These are phyloP conservation scores for Arizona elegans DNA, from an alignment of 2,113 vertebrate species.

Conservation along the genomic window DNA sequence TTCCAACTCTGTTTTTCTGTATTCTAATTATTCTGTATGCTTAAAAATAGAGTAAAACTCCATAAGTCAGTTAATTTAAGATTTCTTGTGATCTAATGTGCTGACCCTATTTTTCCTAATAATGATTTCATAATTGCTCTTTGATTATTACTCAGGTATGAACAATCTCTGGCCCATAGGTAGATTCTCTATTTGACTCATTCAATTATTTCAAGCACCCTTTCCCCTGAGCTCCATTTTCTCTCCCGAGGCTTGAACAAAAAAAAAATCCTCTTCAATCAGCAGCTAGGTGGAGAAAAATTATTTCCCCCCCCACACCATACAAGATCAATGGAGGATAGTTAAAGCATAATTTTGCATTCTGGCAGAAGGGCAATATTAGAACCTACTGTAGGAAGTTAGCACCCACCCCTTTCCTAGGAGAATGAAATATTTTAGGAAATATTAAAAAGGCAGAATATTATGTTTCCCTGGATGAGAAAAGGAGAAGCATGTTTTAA, in stretches of 20 bases:
- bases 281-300: neutral
- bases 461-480: too few species aligned
- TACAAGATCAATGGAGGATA: neutral
- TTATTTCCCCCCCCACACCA: neutral
- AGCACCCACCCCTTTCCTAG: too few species aligned
- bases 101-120: neutral
- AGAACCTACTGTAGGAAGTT: neutral
- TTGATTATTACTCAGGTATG: neutral
- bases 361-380: neutral
- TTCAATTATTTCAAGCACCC: neutral
- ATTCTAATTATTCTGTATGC: neutral
- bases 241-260: neutral
- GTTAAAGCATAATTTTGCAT: neutral
- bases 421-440: too few species aligned
- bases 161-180: neutral
- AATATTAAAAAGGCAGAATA: too few species aligned
- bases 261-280: neutral
- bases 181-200: neutral
- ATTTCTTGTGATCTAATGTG: neutral
- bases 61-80: neutral
- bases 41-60: neutral
- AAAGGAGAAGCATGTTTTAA: too few species aligned
- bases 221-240: neutral
- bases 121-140: neutral
- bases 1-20: neutral